These are phyloP conservation scores for Zosterops hypoxanthus DNA, from an alignment of 2,113 vertebrate species.

Conservation along the genomic window DNA sequence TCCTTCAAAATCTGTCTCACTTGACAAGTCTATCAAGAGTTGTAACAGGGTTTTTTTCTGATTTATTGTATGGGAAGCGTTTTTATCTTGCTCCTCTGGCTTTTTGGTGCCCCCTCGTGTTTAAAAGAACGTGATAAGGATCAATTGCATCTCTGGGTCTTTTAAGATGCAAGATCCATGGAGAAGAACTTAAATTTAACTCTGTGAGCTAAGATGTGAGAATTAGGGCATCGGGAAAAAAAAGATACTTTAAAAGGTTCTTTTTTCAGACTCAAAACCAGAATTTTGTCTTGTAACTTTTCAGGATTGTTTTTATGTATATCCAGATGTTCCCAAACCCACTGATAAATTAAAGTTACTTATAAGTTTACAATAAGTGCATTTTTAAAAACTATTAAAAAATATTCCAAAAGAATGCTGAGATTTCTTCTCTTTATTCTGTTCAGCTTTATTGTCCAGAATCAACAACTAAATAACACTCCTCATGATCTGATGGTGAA, in stretches of 20 bases:
- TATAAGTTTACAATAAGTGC: background rate
- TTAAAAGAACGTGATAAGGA: constrained; percentile 5
- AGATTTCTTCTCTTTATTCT: background rate
- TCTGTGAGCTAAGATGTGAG: background rate
- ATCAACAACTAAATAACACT: background rate
- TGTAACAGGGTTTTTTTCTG: background rate
- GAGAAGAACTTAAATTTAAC: background rate
- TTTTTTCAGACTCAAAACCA: background rate
- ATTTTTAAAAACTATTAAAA: rapidly evolving
- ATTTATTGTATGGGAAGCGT: background rate
- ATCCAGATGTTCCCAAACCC: background rate
- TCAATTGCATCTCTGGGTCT: background rate
- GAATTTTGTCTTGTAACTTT: background rate
- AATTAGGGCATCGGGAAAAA: background rate
- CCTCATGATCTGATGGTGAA: background rate
- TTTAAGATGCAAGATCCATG: background rate
- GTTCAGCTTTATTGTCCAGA: background rate
- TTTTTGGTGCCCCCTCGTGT: constrained; percentile 70
- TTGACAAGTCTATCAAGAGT: background rate
- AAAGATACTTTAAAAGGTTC: background rate
- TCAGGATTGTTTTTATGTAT: background rate
- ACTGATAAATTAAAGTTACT: background rate
- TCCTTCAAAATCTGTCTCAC: background rate
- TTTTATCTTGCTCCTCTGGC: background rate
- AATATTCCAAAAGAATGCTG: background rate